Percentiles rank a stretch among this genome's conserved stretches.
Evolutionary conservation across 1,140 invertebrate species (phyloP).

Genomic region (Tribolium castaneum): DNA sequence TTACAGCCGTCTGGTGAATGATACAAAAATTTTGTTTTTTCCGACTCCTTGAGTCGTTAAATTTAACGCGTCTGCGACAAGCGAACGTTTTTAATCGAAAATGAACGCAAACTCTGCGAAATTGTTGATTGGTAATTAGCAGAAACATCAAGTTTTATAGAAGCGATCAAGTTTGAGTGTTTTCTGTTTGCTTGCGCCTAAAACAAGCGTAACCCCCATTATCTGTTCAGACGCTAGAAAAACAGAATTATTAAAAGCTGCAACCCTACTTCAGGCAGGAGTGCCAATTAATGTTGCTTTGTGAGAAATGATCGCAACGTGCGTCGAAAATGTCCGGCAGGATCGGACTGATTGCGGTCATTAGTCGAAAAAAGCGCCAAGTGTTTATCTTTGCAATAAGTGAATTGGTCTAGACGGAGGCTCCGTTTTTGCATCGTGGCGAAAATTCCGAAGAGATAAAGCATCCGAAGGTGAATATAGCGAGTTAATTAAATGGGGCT

Average conservation of each 20-base stretch:
- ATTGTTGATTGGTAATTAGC: constrained; percentile 13
- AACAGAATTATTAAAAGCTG: background rate
- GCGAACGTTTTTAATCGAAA: constrained; percentile 26
- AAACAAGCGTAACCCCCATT: no score
- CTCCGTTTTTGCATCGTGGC: constrained; percentile 1
- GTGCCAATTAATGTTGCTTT: no score
- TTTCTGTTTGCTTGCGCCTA: background rate
- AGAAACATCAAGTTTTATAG: background rate
- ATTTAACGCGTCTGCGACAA: background rate
- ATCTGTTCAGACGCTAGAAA: background rate
- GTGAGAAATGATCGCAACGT: constrained; percentile 18
- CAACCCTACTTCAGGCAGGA: no score
- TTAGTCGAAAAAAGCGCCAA: constrained; percentile 27
- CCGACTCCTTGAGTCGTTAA: background rate
- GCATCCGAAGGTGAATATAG: constrained; percentile 1
- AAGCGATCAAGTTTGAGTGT: background rate
- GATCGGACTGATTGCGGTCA: constrained; percentile 18
- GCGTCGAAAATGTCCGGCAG: constrained; percentile 8
- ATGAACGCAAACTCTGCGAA: background rate
- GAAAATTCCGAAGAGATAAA: constrained; percentile 16
- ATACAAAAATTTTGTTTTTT: constrained; percentile 5
- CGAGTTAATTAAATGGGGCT: constrained; percentile 15
- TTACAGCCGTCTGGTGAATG: background rate
- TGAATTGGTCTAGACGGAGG: constrained; percentile 36
- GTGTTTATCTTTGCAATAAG: constrained; percentile 39